Evolutionary conservation across 2,888 invertebrate species (phyloP).

Genomic region (Spodoptera picta): DNA sequence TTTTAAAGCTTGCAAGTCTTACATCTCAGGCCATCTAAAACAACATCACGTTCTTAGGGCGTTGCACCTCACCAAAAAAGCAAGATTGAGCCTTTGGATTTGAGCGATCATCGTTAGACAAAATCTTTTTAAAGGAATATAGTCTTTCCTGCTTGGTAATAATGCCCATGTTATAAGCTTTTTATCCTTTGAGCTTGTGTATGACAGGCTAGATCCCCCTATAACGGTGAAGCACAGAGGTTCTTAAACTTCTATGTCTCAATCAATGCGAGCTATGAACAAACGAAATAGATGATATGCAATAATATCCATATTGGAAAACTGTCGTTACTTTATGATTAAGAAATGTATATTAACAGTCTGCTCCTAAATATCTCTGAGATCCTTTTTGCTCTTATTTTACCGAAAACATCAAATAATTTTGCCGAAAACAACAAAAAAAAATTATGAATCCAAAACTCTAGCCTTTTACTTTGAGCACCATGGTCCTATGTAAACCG

Average conservation of each 20-base stretch:
- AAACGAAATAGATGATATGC: not conserved
- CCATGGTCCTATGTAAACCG: constrained; percentile 63
- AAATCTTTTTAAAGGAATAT: constrained; percentile 23
- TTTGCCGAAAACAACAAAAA: too few relatives aligned
- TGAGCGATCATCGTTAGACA: constrained; percentile 31
- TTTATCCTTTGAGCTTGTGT: constrained; percentile 32
- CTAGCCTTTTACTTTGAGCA: constrained; percentile 22
- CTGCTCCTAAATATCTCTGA: not conserved
- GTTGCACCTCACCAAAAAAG: constrained; percentile 51
- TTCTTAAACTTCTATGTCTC: constrained; percentile 20
- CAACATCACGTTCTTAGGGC: constrained; percentile 35
- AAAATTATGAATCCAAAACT: not conserved
- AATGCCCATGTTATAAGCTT: constrained; percentile 36
- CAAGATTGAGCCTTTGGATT: constrained; percentile 16
- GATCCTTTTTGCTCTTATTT: not conserved
- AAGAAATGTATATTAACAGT: too few relatives aligned
- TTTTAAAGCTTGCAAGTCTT: constrained; percentile 28
- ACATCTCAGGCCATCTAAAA: constrained; percentile 27
- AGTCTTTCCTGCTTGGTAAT: constrained; percentile 35
- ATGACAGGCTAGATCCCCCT: constrained; percentile 50
- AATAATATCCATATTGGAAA: too few relatives aligned
- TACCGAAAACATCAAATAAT: too few relatives aligned
- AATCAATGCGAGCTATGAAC: not conserved
- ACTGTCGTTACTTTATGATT: too few relatives aligned
- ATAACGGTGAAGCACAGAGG: constrained; percentile 63